Percentiles rank a stretch among this genome's conserved stretches.
phyloP scores from a whole-genome alignment of 2,888 invertebrate genomes.

The Tribolium freemani region DNA sequence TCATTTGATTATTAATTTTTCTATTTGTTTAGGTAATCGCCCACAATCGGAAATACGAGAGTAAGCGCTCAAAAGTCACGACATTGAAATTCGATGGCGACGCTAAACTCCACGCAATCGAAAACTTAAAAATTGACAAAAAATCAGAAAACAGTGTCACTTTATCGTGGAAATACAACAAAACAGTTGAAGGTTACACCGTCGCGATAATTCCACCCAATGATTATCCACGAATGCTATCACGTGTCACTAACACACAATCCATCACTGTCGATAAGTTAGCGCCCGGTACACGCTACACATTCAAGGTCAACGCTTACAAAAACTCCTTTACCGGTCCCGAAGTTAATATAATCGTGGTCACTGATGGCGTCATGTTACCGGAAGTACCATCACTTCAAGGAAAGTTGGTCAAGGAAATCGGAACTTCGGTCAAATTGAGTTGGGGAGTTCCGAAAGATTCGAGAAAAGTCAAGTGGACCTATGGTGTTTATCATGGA shows the following conservation, averaged over 20 bases:
- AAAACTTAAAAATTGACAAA: constrained; percentile 70
- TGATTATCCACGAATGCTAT: constrained; percentile 72
- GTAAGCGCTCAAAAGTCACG: constrained; percentile 73
- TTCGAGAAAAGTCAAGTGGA: constrained; percentile 72
- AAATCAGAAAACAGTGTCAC: constrained; percentile 71
- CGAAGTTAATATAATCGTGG: constrained; percentile 67
- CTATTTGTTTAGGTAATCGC: constrained; percentile 73
- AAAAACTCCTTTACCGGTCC: constrained; percentile 74
- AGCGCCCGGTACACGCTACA: constrained; percentile 70
- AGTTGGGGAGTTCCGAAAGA: constrained; percentile 77
- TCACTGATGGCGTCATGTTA: constrained; percentile 69
- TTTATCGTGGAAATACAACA: constrained; percentile 72
- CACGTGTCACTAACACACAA: constrained; percentile 66
- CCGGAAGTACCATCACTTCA: constrained; percentile 69
- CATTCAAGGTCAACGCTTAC: constrained; percentile 75
- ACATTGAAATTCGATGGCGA: constrained; percentile 76
- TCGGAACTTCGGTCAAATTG: constrained; percentile 75
- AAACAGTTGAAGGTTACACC: constrained; percentile 62
- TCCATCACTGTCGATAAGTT: constrained; percentile 64
- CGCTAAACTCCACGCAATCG: constrained; percentile 75
- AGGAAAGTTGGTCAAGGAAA: constrained; percentile 70
- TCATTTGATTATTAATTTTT: constrained; percentile 14
- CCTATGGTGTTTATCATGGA: constrained; percentile 83
- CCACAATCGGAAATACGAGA: constrained; percentile 74
- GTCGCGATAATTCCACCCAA: constrained; percentile 66